phyloP scores from a whole-genome alignment of 2,797 vertebrate species.

The Sebastolobus altivelis region DNA sequence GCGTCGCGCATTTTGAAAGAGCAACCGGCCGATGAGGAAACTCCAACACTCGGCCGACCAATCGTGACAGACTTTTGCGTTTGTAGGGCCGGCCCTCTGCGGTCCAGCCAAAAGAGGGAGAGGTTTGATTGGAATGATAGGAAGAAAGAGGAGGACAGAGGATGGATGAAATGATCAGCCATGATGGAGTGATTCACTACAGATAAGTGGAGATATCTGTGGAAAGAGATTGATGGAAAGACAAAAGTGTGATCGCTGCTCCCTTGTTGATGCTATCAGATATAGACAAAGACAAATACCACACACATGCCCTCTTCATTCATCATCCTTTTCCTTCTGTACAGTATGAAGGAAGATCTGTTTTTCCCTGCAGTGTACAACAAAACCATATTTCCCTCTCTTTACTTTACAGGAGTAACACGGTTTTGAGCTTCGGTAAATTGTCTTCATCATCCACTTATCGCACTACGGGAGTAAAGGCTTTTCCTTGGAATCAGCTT shows the following conservation, averaged over 20 bases:
- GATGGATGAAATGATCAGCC: background rate
- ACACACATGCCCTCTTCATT: background rate
- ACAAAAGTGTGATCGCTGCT: constrained; percentile 13
- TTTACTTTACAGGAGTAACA: constrained; percentile 25
- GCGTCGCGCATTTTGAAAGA: no score
- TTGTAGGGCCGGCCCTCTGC: no score
- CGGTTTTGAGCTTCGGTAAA: constrained; percentile 37
- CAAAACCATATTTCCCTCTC: constrained; percentile 18
- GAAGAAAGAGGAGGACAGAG: background rate
- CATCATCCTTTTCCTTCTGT: background rate
- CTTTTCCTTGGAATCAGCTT: constrained; percentile 37
- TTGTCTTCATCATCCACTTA: constrained; percentile 56
- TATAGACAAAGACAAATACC: constrained; percentile 16
- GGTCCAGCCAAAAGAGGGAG: background rate
- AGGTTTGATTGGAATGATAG: background rate
- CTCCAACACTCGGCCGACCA: no score
- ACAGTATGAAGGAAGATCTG: background rate
- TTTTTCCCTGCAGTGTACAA: constrained; percentile 1
- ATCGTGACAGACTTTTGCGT: no score
- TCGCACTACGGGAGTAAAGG: constrained; percentile 33
- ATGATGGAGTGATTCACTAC: constrained; percentile 14
- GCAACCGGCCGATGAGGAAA: no score
- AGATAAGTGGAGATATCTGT: constrained; percentile 11
- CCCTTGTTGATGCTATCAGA: constrained; percentile 36
- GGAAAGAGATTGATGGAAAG: constrained; percentile 26